Evolutionary conservation across 2,113 vertebrate genomes (phyloP).

Genomic region (Pedionomus torquatus): DNA sequence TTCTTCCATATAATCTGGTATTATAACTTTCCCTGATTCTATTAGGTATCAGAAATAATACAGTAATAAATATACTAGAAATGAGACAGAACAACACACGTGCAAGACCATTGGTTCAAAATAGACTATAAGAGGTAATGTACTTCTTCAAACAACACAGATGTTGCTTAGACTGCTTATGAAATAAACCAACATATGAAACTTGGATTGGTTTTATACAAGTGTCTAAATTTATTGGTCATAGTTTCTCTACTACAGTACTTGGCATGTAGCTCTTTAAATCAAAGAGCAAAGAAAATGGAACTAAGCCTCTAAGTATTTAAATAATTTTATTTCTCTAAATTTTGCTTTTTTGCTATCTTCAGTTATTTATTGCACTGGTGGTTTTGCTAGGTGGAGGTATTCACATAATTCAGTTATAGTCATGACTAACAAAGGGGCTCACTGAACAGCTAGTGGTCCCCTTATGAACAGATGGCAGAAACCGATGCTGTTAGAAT

Average conservation of each 20-base stretch:
- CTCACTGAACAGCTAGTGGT: constrained; percentile 20
- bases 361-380: background rate
- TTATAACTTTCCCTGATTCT: background rate
- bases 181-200: background rate
- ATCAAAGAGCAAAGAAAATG: background rate
- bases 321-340: background rate
- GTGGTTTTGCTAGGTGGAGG: background rate
- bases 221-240: background rate
- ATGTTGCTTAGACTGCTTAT: background rate
- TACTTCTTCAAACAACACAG: background rate
- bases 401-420: background rate
- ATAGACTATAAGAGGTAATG: background rate
- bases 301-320: background rate
- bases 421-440: background rate
- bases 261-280: background rate
- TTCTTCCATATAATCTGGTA: background rate
- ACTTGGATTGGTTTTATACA: background rate
- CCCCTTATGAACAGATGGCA: constrained; percentile 33
- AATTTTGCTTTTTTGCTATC: background rate
- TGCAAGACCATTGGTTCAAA: background rate
- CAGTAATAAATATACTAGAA: background rate
- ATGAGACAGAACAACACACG: background rate
- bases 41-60: background rate
- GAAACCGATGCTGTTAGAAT: background rate
- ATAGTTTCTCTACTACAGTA: background rate